These are phyloP conservation scores for Uloborus plumipes DNA, from an alignment of 2,888 invertebrate species.

Conservation along the genomic window DNA sequence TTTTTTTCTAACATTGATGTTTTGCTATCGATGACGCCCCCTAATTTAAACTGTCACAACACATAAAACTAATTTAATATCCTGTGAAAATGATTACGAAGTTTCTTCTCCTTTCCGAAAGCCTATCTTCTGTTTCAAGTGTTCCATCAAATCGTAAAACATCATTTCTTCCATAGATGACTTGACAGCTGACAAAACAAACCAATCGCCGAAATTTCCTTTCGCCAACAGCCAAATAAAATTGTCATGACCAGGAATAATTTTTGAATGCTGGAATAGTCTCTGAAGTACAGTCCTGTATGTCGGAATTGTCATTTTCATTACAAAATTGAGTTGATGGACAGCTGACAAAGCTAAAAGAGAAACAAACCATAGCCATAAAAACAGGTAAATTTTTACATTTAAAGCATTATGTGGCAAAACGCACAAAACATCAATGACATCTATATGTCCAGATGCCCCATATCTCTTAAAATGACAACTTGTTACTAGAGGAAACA, in stretches of 20 bases:
- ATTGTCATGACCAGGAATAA: no score
- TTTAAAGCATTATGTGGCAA: conserved; percentile 67
- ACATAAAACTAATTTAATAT: no score
- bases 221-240: neutral
- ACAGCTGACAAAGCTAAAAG: conserved; percentile 35
- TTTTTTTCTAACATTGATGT: no score
- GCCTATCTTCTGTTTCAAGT: conserved; percentile 1
- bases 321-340: conserved; percentile 5
- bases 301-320: conserved; percentile 3
- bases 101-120: conserved; percentile 4
- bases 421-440: conserved; percentile 66
- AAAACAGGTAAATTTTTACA: conserved; percentile 66
- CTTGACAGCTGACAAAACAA: conserved; percentile 20
- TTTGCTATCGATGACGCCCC: no score
- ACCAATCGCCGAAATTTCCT: conserved; percentile 48
- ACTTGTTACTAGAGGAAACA: conserved; percentile 67
- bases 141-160: conserved; percentile 21
- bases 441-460: conserved; percentile 65
- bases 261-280: neutral
- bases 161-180: conserved; percentile 28
- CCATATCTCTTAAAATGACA: conserved; percentile 66
- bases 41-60: no score
- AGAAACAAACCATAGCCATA: conserved; percentile 67
- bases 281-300: conserved; percentile 1
- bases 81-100: no score